Base-by-base conservation (phyloP, 2,797 vertebrate species). In the Meda fulgida region DNA sequence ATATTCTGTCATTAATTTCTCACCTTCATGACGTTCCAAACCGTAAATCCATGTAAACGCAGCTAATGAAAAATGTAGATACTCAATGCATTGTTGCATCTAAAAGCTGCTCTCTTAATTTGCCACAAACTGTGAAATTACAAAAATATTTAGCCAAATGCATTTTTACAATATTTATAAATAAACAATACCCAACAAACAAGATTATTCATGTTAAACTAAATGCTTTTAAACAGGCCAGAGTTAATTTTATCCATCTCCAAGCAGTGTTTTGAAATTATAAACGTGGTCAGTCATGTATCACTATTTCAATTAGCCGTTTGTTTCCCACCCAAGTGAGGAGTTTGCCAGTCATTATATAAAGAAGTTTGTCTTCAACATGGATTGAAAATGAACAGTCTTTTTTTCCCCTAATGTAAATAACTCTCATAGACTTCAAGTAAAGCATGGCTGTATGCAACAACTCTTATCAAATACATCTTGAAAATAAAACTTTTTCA, bases 241-340 rank as follows among this genome's bases (percentile, higher is more conserved):
- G 6, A 67, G 4, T 23, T 76, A 36, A 76, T 55, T 55, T 31
- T 9, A 55, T 58, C 21, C 51, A n/a, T 77, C 21, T 55, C 21
- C 3, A 58, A 55, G 21, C 60, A 31, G 19, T 53, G 5, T 34
- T 75, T 73, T 34, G 73, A 76, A 55, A 76, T 55, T 76, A 76
- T 53, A 55, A 55, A 76, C 9, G 18, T 51, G 71, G 18, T 51
- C 34, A 76, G 11, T 36, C 51, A 36, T 36, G 31, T n/a, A 55
- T 76, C 21, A 36, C 6, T 36, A 13, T 55, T 75, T 75, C 48
- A 75, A 7, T 51, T 51, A 75, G 72, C 46, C 3, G 5, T 34
- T 73, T 53, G 29, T 53, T 34, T 76, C 31, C 3, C 21, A n/a
- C 2, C 6, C 7, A 34, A 7, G 58, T 63, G 26, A 29, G 26